A percentile compares a stretch with the other conserved stretches of the same genome.
Evolutionary conservation across 92 coral and sea anemone species (phyloP).

Genomic region (Phenganax stokvisi): DNA sequence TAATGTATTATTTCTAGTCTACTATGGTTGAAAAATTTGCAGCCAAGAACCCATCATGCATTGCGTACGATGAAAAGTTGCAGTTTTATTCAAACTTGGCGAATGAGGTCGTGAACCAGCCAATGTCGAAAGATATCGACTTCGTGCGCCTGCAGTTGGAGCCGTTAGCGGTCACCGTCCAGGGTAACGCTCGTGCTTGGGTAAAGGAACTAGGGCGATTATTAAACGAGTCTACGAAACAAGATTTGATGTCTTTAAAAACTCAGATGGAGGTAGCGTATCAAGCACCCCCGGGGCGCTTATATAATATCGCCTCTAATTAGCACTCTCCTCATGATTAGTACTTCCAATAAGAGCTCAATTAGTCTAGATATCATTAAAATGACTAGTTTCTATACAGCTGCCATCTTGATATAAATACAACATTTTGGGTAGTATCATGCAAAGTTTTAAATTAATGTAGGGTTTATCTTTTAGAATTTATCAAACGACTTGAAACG

Average conservation of each 20-base stretch:
- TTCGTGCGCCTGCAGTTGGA: conserved; percentile 91
- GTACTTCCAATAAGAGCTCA: too few relatives aligned
- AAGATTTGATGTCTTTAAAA: conserved; percentile 71
- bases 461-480: conserved; percentile 46
- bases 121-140: conserved; percentile 74
- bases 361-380: too few relatives aligned
- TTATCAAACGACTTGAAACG: conserved; percentile 77
- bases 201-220: conserved; percentile 90
- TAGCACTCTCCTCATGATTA: too few relatives aligned
- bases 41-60: conserved; percentile 87
- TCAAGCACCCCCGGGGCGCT: too few relatives aligned
- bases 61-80: conserved; percentile 91
- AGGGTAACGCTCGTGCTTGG: conserved; percentile 97
- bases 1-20: conserved; percentile 46
- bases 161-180: conserved; percentile 90
- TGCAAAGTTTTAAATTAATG: neutral
- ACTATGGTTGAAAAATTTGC: conserved; percentile 99
- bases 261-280: conserved; percentile 76
- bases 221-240: conserved; percentile 86
- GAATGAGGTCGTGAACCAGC: conserved; percentile 92
- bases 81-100: conserved; percentile 97
- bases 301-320: too few relatives aligned
- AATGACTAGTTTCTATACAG: too few relatives aligned
- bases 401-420: neutral
- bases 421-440: neutral